These are phyloP conservation scores for Urocitellus parryii DNA, from an alignment of 2,113 vertebrate species.

Conservation along the genomic window DNA sequence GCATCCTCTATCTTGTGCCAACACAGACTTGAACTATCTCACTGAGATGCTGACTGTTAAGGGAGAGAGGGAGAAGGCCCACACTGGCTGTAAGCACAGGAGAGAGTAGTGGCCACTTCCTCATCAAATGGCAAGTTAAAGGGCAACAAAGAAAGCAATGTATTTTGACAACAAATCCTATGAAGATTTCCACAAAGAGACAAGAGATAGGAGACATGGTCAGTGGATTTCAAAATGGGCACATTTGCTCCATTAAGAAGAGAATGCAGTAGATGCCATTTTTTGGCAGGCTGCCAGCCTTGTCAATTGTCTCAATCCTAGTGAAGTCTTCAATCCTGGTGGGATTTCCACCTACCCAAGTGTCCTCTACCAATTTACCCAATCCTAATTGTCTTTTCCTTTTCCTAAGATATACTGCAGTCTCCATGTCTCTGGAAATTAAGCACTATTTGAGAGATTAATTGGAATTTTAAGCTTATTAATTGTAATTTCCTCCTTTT, in stretches of 20 bases:
- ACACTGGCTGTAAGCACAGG: not conserved
- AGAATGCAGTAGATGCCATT: not conserved
- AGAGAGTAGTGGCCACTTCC: not conserved
- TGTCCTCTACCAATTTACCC: conserved; percentile 63
- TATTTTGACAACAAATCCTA: not conserved
- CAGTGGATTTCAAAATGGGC: conserved; percentile 39
- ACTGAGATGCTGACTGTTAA: not conserved
- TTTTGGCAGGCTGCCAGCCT: conserved; percentile 60
- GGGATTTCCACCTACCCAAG: conserved; percentile 60
- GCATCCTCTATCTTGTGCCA: not conserved
- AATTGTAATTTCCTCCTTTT: conserved; percentile 78
- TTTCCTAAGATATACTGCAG: conserved; percentile 57
- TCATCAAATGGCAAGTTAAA: not conserved
- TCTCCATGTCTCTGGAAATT: conserved; percentile 78
- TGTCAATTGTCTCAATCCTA: conserved; percentile 45
- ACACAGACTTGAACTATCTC: not conserved
- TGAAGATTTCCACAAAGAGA: not conserved
- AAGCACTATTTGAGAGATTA: conserved; percentile 83
- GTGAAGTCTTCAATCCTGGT: not conserved
- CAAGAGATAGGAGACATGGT: conserved; percentile 27
- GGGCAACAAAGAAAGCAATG: not conserved
- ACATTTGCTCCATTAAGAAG: not conserved
- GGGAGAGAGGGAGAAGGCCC: not conserved
- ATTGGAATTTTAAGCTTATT: conserved; percentile 80
- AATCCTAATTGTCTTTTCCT: too few relatives aligned